Evolutionary conservation across 2,797 vertebrate genomes (phyloP).

Genomic region (Varecia variegata): DNA sequence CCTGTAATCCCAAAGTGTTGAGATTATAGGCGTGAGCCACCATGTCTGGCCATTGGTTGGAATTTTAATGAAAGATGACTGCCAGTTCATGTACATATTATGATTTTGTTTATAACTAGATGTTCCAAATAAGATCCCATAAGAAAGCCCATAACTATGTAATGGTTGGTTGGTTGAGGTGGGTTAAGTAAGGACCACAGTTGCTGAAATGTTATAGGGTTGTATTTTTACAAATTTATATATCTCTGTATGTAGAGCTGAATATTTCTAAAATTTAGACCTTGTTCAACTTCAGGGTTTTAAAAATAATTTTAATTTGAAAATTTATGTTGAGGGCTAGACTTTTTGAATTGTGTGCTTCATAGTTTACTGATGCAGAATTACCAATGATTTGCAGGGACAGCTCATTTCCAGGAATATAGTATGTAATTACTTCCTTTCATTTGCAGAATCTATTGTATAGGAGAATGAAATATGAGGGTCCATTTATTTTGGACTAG

Average conservation of each 20-base stretch:
- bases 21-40: background rate
- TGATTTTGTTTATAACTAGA: background rate
- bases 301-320: slow-evolving; percentile 34
- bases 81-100: background rate
- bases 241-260: background rate
- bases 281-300: slow-evolving; percentile 20
- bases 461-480: background rate
- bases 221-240: background rate
- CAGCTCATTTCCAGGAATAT: background rate
- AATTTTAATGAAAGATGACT: slow-evolving; percentile 5
- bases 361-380: background rate
- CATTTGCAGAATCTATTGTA: background rate
- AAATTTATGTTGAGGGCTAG: background rate
- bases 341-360: slow-evolving; percentile 5
- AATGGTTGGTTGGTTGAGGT: background rate
- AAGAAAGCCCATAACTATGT: background rate
- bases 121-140: background rate
- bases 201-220: background rate
- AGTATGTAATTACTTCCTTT: background rate
- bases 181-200: background rate
- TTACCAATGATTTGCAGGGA: background rate
- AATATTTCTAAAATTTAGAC: slow-evolving; percentile 20
- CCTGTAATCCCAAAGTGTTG: no score
- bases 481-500: background rate
- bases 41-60: background rate